Base-by-base conservation (phyloP, 2,888 invertebrate genomes). In the Drosophila neotestacea region DNA sequence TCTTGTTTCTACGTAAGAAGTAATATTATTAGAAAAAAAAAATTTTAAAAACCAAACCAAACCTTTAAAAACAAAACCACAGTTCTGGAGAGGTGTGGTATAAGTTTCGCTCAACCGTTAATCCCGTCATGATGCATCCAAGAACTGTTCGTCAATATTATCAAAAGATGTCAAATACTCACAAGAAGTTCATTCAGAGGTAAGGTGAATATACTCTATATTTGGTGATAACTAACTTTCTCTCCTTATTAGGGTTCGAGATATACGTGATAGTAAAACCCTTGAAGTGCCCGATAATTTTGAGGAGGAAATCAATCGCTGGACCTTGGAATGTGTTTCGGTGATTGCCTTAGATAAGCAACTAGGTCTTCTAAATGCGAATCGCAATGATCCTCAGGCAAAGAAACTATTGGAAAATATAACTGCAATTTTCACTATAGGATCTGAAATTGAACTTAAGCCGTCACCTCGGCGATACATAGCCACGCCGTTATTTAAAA, bases 121-220 rank as follows among this genome's bases (percentile, higher is more conserved):
- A 95, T 88, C 94, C 94, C 67, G 93, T 94, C 32, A 92, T 95
- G 91, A 91, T 95, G 91, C 93, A 94, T 77, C 94, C 95, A 0
- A 94, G 94, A 82, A 86, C 93, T 39, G 92, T 94, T 0, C 93
- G 93, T 81, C 81, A 93, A 1, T 94, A 94, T 52, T 89, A 93
- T 7, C 91, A 93, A 11, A 91, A 90, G 4, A 91, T 94, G 60
- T 93, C 93, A 46, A 92, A 93, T 63, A 93, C 94, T 36, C 93
- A 93, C 32, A 86, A 60, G 13, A 84, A 89, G 30, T 86, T 90
- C 58, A 52, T 85, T 6, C 48, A 79, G 3, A 79, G 74, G 84
- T 83, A 55, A 56, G 42, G 1, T 11, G 6, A 39, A 9, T 28
- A 13, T 7, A 4, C 9, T 41, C 1, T 13, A 13, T 1, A 4